A percentile compares a stretch with the other conserved stretches of the same genome.
These are phyloP conservation scores for Tangara arthus DNA, from an alignment of 2,797 vertebrate genomes.

Conservation along the genomic window DNA sequence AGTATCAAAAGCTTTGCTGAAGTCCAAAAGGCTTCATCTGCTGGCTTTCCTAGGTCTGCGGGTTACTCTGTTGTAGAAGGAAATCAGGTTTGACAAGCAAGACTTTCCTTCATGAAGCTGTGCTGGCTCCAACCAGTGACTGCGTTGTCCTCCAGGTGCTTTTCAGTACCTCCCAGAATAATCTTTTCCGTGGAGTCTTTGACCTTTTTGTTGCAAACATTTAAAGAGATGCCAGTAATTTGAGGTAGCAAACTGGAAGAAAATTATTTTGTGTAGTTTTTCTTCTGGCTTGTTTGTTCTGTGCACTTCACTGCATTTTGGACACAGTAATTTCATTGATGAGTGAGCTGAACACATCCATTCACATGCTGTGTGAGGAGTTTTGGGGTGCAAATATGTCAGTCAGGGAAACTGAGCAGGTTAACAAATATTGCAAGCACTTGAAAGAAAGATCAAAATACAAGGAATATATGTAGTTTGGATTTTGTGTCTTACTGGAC, in stretches of 20 bases:
- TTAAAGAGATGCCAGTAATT: not conserved
- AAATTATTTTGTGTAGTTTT: not conserved
- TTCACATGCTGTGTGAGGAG: fast-evolving
- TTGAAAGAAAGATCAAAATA: not conserved
- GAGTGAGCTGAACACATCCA: not conserved
- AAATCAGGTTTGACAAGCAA: not conserved
- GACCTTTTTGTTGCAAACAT: not conserved
- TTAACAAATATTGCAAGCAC: not conserved
- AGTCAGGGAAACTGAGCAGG: not conserved
- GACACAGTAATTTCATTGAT: not conserved
- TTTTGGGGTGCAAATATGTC: not conserved
- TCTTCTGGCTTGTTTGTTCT: not conserved
- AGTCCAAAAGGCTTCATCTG: not conserved
- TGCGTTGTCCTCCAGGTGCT: not conserved
- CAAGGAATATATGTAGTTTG: too few relatives aligned
- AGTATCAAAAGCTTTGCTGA: not conserved
- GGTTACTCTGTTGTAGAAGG: not conserved
- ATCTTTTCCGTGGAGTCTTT: not conserved
- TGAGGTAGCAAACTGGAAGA: not conserved
- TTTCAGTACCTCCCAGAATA: not conserved
- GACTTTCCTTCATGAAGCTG: fast-evolving
- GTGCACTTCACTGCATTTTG: fast-evolving
- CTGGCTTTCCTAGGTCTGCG: not conserved
- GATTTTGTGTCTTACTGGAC: not conserved
- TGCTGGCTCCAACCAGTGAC: not conserved